phyloP scores from a whole-genome alignment of 1,140 invertebrate species.

The Drosophila auraria region DNA sequence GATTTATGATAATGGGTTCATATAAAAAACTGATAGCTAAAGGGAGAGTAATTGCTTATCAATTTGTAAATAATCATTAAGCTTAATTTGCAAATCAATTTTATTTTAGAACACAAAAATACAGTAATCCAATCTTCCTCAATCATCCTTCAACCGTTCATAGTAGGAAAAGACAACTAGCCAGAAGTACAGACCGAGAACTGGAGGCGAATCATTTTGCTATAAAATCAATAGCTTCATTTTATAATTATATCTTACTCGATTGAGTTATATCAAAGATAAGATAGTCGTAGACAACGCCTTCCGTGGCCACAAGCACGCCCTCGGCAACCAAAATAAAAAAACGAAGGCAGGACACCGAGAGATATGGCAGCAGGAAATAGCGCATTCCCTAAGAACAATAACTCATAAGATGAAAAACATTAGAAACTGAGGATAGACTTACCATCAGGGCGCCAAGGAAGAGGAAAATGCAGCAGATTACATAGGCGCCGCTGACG shows the following conservation, averaged over 20 bases:
- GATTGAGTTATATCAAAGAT: slow-evolving; percentile 56
- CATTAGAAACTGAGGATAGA: not conserved
- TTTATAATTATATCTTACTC: slow-evolving; percentile 13
- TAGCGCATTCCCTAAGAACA: slow-evolving; percentile 18
- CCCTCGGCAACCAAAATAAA: slow-evolving; percentile 38
- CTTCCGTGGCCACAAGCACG: slow-evolving; percentile 23
- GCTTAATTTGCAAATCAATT: not conserved
- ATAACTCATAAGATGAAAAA: not conserved
- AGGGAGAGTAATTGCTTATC: too few relatives aligned
- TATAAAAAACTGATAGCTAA: not conserved
- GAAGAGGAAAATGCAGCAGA: slow-evolving; percentile 49
- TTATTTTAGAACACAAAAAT: slow-evolving; percentile 3
- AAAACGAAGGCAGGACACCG: slow-evolving; percentile 41
- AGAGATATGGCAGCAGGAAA: slow-evolving; percentile 55
- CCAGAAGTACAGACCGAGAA: slow-evolving; percentile 58
- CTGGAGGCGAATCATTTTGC: slow-evolving; percentile 1
- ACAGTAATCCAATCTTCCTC: not conserved
- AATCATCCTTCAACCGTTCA: slow-evolving; percentile 1
- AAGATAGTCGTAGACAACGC: slow-evolving; percentile 50
- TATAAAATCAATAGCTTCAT: not conserved
- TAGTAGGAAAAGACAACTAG: slow-evolving; percentile 64
- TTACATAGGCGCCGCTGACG: slow-evolving; percentile 56
- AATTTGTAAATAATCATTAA: too few relatives aligned
- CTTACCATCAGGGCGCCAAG: slow-evolving; percentile 56
- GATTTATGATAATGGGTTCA: not conserved